Evolutionary conservation across 2,888 invertebrate genomes (phyloP), one percentile per base, ranked within the genome.

Genomic region (Rambutsinella grinnellia): DNA sequence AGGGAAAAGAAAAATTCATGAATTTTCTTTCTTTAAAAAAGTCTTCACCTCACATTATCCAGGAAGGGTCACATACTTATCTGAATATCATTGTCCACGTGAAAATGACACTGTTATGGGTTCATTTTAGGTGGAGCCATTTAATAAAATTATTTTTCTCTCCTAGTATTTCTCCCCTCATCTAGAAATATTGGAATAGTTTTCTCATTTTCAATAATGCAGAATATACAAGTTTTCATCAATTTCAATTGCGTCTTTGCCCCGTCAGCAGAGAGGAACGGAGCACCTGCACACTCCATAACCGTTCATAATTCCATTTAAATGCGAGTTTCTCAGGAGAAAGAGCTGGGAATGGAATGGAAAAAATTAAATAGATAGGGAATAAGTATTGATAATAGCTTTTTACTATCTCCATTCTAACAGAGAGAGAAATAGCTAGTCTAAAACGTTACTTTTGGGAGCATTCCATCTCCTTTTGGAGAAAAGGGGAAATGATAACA

Each of bases 371-470:
- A 36, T 36, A 36, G 36, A 36, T 36, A 36, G 13, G 6, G 36
- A 36, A 36, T 36, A 36, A 36, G 36, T 36, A 36, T 36, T 36
- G 36, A 36, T 36, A 36, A 36, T 36, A 36, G 36, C 36, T 36
- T 36, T 36, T 36, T 36, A 36, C 36, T 36, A 36, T 36, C 36
- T 36, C 36, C 36, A 36, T 36, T 13, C 36, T 36, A 36, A 36
- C 6, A 36, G 36, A 36, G 13, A 36, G 36, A 13, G 36, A 36
- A 36, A 36, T 36, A 36, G 36, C 6, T 13, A 13, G 13, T 36
- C 36, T 36, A 36, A 13, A 36, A 68, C 58, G 68, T 68, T 68
- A 21, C 68, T 21, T 47, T 51, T 68, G 58, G 68, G 58, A 68
- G 3, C 53, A 19, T 53, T 19, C 17, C 53, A 53, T 53, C 53